Percentiles rank a stretch among this genome's conserved stretches.
Conservation (phyloP, 2,888 invertebrate species). For the Melieria picta region DNA sequence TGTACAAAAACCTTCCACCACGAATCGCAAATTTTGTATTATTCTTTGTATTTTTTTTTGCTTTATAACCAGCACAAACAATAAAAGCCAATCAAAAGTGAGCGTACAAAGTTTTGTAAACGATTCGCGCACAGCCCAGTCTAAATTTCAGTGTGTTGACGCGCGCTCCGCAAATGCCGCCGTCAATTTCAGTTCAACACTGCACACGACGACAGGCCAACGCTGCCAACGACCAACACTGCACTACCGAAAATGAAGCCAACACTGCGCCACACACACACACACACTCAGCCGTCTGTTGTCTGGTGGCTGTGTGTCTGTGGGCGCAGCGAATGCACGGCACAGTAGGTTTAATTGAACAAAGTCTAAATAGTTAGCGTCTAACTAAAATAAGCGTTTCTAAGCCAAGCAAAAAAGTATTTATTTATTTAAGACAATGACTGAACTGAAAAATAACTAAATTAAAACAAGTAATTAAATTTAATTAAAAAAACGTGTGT, state of each 20-base stretch:
- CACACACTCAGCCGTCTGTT: not conserved
- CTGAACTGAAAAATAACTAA: too few species aligned
- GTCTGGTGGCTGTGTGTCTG: too few species aligned
- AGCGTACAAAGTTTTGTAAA: not conserved
- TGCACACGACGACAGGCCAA: not conserved
- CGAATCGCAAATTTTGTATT: not conserved
- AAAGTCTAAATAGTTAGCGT: too few species aligned
- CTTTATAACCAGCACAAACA: not conserved
- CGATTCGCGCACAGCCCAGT: not conserved
- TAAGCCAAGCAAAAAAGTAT: too few species aligned
- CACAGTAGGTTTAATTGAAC: too few species aligned
- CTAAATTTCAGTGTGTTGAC: constrained; percentile 11
- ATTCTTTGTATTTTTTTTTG: too few species aligned
- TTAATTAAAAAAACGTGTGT: too few species aligned
- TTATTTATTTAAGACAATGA: too few species aligned
- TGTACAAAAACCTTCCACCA: constrained; percentile 17
- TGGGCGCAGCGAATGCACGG: too few species aligned
- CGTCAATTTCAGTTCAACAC: constrained; percentile 7
- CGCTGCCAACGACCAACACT: not conserved
- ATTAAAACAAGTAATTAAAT: too few species aligned
- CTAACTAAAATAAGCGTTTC: too few species aligned
- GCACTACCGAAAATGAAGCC: constrained; percentile 1
- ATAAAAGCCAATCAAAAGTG: not conserved
- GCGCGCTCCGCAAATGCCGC: not conserved
- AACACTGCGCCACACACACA: not conserved